phyloP scores from a whole-genome alignment of 2,797 vertebrate genomes.

The Lacerta bilineata region DNA sequence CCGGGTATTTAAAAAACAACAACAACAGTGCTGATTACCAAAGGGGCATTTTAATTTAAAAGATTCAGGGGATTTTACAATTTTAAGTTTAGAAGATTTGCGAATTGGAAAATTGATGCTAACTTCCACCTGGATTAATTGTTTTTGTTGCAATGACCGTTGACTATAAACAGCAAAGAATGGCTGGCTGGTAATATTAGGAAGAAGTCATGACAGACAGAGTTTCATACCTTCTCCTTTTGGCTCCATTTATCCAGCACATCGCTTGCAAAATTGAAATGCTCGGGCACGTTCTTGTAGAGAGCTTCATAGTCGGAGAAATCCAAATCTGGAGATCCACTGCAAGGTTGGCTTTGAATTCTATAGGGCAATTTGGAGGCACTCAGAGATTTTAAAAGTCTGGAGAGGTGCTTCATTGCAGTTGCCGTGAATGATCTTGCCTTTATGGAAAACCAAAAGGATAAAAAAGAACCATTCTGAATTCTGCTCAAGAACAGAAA shows the following conservation, averaged over 20 bases:
- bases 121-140: too few relatives aligned
- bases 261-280: constrained; percentile 49
- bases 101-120: too few relatives aligned
- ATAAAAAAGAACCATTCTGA: too few relatives aligned
- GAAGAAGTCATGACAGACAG: neutral
- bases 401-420: constrained; percentile 11
- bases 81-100: too few relatives aligned
- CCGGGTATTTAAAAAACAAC: too few relatives aligned
- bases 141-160: too few relatives aligned
- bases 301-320: neutral
- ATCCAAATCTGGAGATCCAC: neutral
- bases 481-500: neutral
- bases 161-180: too few relatives aligned
- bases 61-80: too few relatives aligned
- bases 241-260: constrained; percentile 5
- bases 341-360: neutral
- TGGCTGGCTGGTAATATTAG: neutral
- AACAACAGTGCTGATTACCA: too few relatives aligned
- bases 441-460: neutral
- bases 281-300: constrained; percentile 15
- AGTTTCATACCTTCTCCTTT: constrained; percentile 33
- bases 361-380: neutral
- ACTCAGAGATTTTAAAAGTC: neutral
- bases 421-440: neutral
- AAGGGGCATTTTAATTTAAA: too few relatives aligned